Evolutionary conservation across 2,113 vertebrate genomes (phyloP), one percentile per base, ranked within the genome.

Genomic region (Daphoenositta chrysoptera): DNA sequence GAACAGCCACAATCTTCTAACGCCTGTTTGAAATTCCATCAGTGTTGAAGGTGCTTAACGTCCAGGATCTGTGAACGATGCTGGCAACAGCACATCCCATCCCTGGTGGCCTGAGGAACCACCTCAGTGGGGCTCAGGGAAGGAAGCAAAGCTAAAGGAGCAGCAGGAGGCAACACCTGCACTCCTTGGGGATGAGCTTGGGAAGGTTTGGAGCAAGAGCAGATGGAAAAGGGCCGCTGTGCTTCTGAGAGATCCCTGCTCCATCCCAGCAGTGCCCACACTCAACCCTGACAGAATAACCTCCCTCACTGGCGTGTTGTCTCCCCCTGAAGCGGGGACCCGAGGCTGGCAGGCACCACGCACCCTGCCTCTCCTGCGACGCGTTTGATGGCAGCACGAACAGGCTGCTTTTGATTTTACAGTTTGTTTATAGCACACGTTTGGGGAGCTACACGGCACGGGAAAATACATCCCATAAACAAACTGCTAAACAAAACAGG

Each of bases 391-490:
- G 78, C 28, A 92, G 37, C 40, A n/a, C 39, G 3, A 20, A 89
- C 26, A 66, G 63, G 51, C 76, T 71, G 88, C 77, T 90, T 96
- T 44, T 27, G 61, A 68, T 93, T 93, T 93, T 91, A 86, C 95
- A 78, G 71, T 91, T 93, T 95, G 82, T 90, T 95, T 92, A 96
- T 39, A 83, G 94, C 93, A 42, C 19, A 64, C 68, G 75, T 86
- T 95, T 54, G 79, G 90, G 87, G 86, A 96, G 63, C 91, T 92
- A 83, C 85, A 86, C 89, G 56, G 87, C 60, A 94, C 58, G 91
- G 75, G 93, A 71, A 95, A 96, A 95, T 7, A 61, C 79, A 94
- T 86, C 93, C 85, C 83, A 97, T 94, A 97, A 96, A 96, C 89
- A 91, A 91, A 83, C 92, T 89, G 95, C 94, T 94, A 89, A 94